Percentiles rank a stretch among this genome's conserved stretches.
Evolutionary conservation across 92 coral and sea anemone genomes (phyloP).

Genomic region (Siderastrea siderea): DNA sequence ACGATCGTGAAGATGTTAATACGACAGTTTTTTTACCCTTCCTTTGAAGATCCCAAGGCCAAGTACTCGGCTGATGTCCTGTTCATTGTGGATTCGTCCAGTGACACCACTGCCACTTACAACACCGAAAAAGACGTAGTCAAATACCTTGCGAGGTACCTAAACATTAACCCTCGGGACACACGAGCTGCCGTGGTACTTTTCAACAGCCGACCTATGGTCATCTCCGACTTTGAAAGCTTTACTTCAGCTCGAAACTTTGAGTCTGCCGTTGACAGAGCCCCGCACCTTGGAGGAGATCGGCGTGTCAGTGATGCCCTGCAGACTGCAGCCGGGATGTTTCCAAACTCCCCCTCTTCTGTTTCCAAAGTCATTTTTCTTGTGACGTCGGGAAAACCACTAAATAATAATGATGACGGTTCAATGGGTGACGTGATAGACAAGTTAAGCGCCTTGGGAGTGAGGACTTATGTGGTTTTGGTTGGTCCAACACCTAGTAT

Average conservation of each 20-base stretch:
- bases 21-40: neutral
- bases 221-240: slow-evolving; percentile 68
- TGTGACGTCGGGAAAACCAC: slow-evolving; percentile 58
- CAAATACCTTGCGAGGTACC: slow-evolving; percentile 66
- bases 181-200: slow-evolving; percentile 81
- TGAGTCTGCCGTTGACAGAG: slow-evolving; percentile 57
- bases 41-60: slow-evolving; percentile 12
- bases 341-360: slow-evolving; percentile 31
- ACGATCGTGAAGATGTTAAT: neutral
- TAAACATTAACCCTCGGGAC: slow-evolving; percentile 68
- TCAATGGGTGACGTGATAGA: slow-evolving; percentile 40
- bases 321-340: slow-evolving; percentile 69
- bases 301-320: slow-evolving; percentile 83
- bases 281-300: slow-evolving; percentile 79
- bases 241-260: slow-evolving; percentile 63
- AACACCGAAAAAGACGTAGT: slow-evolving; percentile 72
- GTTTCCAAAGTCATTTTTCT: slow-evolving; percentile 30
- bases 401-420: slow-evolving; percentile 56
- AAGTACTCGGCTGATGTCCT: slow-evolving; percentile 73
- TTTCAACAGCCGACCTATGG: slow-evolving; percentile 71
- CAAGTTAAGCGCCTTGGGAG: slow-evolving; percentile 66
- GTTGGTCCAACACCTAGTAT: slow-evolving; percentile 63
- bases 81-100: slow-evolving; percentile 85
- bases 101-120: slow-evolving; percentile 63
- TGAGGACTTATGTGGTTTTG: slow-evolving; percentile 72